A percentile compares a stretch with the other conserved stretches of the same genome.
phyloP scores from a whole-genome alignment of 2,888 invertebrate genomes.

The Elaeidobius kamerunicus region DNA sequence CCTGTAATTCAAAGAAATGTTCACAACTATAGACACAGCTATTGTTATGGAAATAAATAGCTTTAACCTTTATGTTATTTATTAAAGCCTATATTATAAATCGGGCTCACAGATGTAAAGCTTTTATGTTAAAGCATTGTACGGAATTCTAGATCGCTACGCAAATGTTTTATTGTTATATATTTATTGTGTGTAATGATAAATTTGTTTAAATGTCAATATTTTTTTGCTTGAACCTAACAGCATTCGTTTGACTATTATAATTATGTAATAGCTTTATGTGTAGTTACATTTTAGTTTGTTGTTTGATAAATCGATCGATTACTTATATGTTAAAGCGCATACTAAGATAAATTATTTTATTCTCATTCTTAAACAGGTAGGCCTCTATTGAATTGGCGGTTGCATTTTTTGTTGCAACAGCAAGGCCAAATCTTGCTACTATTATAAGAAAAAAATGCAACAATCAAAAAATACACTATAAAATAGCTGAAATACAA shows the following conservation, averaged over 20 bases:
- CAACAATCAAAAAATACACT: too few species aligned
- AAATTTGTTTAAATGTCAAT: slow-evolving; percentile 23
- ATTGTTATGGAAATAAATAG: slow-evolving; percentile 26
- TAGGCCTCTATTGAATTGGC: too few species aligned
- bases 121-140: slow-evolving; percentile 9
- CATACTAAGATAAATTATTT: too few species aligned
- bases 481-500: too few species aligned
- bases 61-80: slow-evolving; percentile 24
- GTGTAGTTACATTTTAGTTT: too few species aligned
- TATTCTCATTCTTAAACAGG: too few species aligned
- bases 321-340: too few species aligned
- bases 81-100: slow-evolving; percentile 24
- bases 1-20: slow-evolving; percentile 18
- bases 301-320: too few species aligned
- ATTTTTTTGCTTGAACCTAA: not conserved
- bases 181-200: slow-evolving; percentile 21
- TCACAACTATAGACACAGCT: slow-evolving; percentile 5
- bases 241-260: not conserved
- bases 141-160: slow-evolving; percentile 13
- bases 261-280: not conserved
- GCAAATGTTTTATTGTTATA: slow-evolving; percentile 19
- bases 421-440: too few species aligned
- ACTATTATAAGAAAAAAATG: too few species aligned
- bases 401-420: too few species aligned
- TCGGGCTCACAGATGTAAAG: slow-evolving; percentile 16